Conservation (phyloP, 1,140 invertebrate genomes). For the Subanguina moxae region DNA sequence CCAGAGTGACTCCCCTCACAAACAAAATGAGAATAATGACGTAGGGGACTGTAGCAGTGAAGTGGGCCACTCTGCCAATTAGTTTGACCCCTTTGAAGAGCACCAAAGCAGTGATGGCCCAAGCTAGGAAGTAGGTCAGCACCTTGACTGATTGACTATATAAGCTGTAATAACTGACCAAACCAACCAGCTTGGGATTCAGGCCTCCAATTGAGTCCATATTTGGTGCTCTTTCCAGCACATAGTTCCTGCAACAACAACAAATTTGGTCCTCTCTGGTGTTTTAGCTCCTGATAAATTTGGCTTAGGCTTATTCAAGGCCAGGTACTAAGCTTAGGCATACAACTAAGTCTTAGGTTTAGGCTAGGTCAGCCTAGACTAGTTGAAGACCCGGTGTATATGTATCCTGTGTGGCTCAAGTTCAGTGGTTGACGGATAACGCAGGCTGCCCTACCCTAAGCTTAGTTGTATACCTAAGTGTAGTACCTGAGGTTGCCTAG, state of each 20-base stretch:
- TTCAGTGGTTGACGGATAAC: too few species aligned
- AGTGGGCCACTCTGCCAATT: constrained; percentile 36
- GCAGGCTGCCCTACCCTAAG: too few species aligned
- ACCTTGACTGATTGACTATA: background rate
- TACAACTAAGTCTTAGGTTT: too few species aligned
- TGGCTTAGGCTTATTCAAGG: too few species aligned
- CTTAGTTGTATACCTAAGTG: too few species aligned
- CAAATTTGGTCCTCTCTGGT: too few species aligned
- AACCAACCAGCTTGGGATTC: constrained; percentile 26
- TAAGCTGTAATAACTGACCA: too few species aligned
- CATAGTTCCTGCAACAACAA: constrained; percentile 35
- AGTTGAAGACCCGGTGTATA: too few species aligned
- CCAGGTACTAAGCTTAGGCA: too few species aligned
- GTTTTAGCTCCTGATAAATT: too few species aligned
- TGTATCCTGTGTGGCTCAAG: background rate
- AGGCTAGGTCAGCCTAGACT: too few species aligned
- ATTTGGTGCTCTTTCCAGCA: constrained; percentile 31
- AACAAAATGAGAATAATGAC: constrained; percentile 40
- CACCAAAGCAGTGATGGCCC: constrained; percentile 37
- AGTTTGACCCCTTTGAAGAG: constrained; percentile 40
- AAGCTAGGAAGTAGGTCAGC: constrained; percentile 32
- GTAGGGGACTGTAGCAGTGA: constrained; percentile 30
- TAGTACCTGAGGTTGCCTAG: too few species aligned
- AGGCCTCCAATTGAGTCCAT: constrained; percentile 39
- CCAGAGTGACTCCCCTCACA: constrained; percentile 34